Evolutionary conservation across 2,797 vertebrate species (phyloP).

Genomic region (Sebastes diploproa): DNA sequence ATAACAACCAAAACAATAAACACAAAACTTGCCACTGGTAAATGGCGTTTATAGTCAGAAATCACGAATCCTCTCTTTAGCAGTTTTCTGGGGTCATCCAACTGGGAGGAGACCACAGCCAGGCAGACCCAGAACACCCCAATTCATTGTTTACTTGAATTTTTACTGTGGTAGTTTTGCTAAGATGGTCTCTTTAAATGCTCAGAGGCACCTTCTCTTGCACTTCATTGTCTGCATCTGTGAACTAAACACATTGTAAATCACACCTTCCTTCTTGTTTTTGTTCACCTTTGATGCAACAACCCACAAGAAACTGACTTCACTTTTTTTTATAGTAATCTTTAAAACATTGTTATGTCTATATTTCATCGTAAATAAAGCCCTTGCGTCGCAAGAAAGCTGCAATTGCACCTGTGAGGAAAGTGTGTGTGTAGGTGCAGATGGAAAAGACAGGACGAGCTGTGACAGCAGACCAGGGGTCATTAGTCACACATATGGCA

Average conservation of each 20-base stretch:
- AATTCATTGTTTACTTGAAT: not conserved
- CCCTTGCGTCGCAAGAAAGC: not conserved
- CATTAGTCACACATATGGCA: slow-evolving; percentile 70
- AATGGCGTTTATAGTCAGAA: not conserved
- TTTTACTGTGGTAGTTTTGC: not conserved
- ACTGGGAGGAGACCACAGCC: not conserved
- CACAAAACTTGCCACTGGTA: too few relatives aligned
- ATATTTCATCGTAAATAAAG: not conserved
- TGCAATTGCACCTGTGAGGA: not conserved
- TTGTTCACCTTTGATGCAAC: slow-evolving; percentile 13
- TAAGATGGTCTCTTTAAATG: not conserved
- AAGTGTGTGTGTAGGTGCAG: not conserved
- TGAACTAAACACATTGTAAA: slow-evolving; percentile 1
- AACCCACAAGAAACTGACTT: not conserved
- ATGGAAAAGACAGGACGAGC: not conserved
- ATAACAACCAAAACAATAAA: too few relatives aligned
- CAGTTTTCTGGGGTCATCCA: not conserved
- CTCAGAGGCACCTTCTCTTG: not conserved
- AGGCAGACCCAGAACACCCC: not conserved
- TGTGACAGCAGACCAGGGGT: slow-evolving; percentile 37
- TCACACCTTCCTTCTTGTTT: slow-evolving; percentile 5
- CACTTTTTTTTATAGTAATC: not conserved
- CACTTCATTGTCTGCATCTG: not conserved
- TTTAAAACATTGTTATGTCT: slow-evolving; percentile 16
- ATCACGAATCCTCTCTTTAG: not conserved